Percentiles rank a stretch among this genome's conserved stretches.
Evolutionary conservation across 2,888 invertebrate genomes (phyloP).

Genomic region (Calameuta pallipes): DNA sequence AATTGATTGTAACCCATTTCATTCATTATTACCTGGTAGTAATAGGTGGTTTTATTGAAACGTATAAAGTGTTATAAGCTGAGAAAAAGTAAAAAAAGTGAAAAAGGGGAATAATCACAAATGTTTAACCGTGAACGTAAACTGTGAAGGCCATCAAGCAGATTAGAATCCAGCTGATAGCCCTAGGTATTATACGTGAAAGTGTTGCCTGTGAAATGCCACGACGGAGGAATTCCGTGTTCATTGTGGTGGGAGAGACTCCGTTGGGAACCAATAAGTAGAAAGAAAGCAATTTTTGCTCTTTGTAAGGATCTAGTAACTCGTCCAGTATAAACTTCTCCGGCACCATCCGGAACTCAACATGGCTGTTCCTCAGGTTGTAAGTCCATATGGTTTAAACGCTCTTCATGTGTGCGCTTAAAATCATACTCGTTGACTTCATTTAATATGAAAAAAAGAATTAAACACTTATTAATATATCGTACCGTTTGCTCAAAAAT

Average conservation of each 20-base stretch:
- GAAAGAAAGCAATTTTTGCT: not conserved
- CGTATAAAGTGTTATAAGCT: too few relatives aligned
- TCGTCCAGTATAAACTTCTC: not conserved
- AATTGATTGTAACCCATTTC: not conserved
- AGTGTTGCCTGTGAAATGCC: slow-evolving; percentile 39
- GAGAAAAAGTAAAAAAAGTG: too few relatives aligned
- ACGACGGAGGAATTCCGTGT: slow-evolving; percentile 23
- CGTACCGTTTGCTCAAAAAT: not conserved
- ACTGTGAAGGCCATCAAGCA: not conserved
- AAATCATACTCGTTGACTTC: not conserved
- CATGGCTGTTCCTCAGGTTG: not conserved
- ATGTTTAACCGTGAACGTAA: not conserved
- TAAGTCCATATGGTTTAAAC: slow-evolving; percentile 6
- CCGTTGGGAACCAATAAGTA: not conserved
- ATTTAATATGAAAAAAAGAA: not conserved
- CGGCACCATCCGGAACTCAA: not conserved
- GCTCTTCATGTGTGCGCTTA: not conserved
- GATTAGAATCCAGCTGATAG: not conserved
- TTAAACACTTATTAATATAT: not conserved
- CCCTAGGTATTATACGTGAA: slow-evolving; percentile 29
- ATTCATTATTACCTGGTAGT: not conserved
- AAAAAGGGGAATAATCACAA: not conserved
- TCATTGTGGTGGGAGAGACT: not conserved
- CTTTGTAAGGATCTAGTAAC: not conserved
- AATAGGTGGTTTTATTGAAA: too few relatives aligned